Evolutionary conservation across 2,797 vertebrate genomes (phyloP).

Genomic region (Periophthalmus magnuspinnatus): DNA sequence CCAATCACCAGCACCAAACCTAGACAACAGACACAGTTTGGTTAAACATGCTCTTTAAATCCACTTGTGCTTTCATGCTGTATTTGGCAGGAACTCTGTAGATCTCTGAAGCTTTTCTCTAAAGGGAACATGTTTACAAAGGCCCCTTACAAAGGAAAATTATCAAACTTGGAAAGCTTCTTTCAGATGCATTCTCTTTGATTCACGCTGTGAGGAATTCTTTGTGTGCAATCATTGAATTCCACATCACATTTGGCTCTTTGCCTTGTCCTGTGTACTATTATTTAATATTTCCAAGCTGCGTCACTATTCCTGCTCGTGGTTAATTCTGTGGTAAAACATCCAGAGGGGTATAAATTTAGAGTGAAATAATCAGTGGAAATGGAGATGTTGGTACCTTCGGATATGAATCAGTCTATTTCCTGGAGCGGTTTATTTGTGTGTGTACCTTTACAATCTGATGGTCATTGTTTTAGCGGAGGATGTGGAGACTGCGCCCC

Average conservation of each 20-base stretch:
- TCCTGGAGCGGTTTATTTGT: constrained; percentile 65
- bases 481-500: constrained; percentile 65
- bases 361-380: constrained; percentile 73
- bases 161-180: constrained; percentile 43
- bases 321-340: constrained; percentile 21
- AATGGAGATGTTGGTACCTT: constrained; percentile 67
- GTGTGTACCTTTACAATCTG: constrained; percentile 30
- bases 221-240: constrained; percentile 35
- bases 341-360: constrained; percentile 56
- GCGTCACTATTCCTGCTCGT: constrained; percentile 19
- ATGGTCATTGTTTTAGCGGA: constrained; percentile 60
- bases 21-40: constrained; percentile 49
- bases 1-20: constrained; percentile 97
- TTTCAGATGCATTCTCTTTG: constrained; percentile 64
- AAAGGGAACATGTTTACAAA: constrained; percentile 67
- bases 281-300: constrained; percentile 4
- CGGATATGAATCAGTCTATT: constrained; percentile 75
- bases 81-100: constrained; percentile 36
- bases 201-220: constrained; percentile 52
- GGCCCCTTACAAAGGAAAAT: constrained; percentile 54
- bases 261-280: constrained; percentile 28
- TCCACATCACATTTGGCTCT: constrained; percentile 37
- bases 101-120: constrained; percentile 55
- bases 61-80: constrained; percentile 19
- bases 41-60: constrained; percentile 14